These are phyloP conservation scores for Habroteleia sp. DNA, from an alignment of 2,888 invertebrate genomes.

Conservation along the genomic window DNA sequence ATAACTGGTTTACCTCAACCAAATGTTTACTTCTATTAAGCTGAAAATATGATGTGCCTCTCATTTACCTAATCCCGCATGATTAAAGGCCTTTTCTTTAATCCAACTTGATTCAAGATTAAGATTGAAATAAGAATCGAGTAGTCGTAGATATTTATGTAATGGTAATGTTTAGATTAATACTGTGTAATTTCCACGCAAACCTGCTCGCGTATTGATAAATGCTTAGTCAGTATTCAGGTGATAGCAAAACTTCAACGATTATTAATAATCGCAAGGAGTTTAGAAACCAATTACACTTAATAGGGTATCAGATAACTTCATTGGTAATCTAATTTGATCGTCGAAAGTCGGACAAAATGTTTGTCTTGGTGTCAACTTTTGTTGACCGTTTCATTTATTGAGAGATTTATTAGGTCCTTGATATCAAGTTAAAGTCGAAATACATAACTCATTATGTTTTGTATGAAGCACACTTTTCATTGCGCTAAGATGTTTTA, in stretches of 20 bases:
- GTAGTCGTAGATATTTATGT: slow-evolving; percentile 28
- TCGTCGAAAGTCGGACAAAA: slow-evolving; percentile 10
- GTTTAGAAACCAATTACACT: slow-evolving; percentile 24
- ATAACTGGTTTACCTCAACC: slow-evolving; percentile 50
- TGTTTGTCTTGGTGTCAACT: background rate
- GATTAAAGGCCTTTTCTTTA: slow-evolving; percentile 47
- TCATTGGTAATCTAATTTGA: slow-evolving; percentile 20
- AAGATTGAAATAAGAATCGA: slow-evolving; percentile 19
- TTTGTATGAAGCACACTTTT: too few species aligned
- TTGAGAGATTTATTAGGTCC: too few species aligned
- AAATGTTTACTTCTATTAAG: slow-evolving; percentile 50
- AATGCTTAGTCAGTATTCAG: slow-evolving; percentile 25
- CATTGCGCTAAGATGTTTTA: too few species aligned
- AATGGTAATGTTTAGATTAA: slow-evolving; percentile 50
- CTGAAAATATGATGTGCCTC: slow-evolving; percentile 51
- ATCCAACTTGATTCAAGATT: slow-evolving; percentile 13
- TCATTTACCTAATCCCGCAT: slow-evolving; percentile 56
- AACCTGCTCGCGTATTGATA: slow-evolving; percentile 27
- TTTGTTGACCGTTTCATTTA: too few species aligned
- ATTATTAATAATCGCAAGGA: slow-evolving; percentile 33
- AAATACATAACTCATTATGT: too few species aligned
- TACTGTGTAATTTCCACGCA: slow-evolving; percentile 27
- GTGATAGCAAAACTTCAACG: slow-evolving; percentile 4
- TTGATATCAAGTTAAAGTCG: too few species aligned
- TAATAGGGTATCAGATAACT: slow-evolving; percentile 14